phyloP scores from a whole-genome alignment of 2,113 vertebrate species.

The Channa maculata region DNA sequence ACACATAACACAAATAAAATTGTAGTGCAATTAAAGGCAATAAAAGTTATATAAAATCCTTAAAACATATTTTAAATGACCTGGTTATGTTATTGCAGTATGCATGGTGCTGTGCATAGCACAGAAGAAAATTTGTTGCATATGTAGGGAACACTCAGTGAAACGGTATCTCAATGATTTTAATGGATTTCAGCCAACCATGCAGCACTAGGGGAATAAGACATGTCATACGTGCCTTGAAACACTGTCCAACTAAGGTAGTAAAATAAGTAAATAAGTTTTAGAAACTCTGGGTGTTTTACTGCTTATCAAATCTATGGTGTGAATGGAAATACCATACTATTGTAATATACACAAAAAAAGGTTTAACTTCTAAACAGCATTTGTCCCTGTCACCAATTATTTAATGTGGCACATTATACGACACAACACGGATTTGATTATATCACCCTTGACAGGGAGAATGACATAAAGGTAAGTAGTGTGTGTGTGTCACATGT shows the following conservation, averaged over 20 bases:
- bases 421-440: neutral
- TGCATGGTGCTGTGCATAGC: too few relatives aligned
- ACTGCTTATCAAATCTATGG: neutral
- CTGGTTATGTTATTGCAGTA: too few relatives aligned
- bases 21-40: too few relatives aligned
- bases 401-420: neutral
- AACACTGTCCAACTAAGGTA: too few relatives aligned
- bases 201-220: too few relatives aligned
- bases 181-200: too few relatives aligned
- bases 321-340: neutral
- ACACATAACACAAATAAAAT: too few relatives aligned
- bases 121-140: neutral
- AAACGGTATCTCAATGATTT: neutral
- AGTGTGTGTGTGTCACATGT: conserved; percentile 51
- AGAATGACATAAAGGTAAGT: conserved; percentile 8
- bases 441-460: neutral
- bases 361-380: neutral
- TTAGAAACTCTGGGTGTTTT: too few relatives aligned
- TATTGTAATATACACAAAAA: neutral
- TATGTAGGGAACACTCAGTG: neutral
- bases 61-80: too few relatives aligned
- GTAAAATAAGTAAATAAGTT: too few relatives aligned
- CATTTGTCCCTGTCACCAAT: neutral
- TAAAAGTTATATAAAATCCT: too few relatives aligned
- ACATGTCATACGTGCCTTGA: too few relatives aligned